A percentile compares a stretch with the other conserved stretches of the same genome.
Conservation (phyloP, 2,888 invertebrate species). For the Chloromyia formosa region DNA sequence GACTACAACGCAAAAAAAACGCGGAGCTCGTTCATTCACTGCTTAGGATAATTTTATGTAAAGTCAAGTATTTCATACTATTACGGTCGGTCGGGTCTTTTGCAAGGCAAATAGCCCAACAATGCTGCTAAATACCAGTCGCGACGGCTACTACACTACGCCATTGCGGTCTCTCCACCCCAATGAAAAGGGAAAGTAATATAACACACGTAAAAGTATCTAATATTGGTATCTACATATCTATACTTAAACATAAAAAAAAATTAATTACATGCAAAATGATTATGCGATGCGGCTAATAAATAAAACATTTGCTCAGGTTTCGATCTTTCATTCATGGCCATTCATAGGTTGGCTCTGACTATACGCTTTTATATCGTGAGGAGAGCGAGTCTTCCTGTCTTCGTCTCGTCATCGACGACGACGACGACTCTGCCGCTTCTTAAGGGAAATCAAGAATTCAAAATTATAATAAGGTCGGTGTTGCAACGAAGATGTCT, state of each 20-base stretch:
- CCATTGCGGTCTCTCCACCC: not conserved
- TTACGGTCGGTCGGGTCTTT: conserved; percentile 28
- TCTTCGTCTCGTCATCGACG: conserved; percentile 45
- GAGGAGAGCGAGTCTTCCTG: conserved; percentile 51
- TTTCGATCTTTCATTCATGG: conserved; percentile 42
- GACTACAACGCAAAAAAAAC: not conserved
- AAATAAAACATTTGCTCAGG: conserved; percentile 52
- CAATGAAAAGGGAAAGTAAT: conserved; percentile 37
- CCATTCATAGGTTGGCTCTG: conserved; percentile 27
- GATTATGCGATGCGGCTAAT: conserved; percentile 56
- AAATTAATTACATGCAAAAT: conserved; percentile 62
- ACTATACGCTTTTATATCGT: conserved; percentile 44
- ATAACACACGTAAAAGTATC: conserved; percentile 6
- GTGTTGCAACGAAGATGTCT: conserved; percentile 48
- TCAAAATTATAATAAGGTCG: conserved; percentile 50
- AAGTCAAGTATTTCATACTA: conserved; percentile 35
- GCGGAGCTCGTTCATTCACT: conserved; percentile 31
- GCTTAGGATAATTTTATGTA: conserved; percentile 44
- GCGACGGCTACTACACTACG: not conserved
- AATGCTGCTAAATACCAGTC: not conserved
- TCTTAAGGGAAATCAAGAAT: conserved; percentile 42
- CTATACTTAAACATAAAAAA: conserved; percentile 45
- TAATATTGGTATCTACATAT: conserved; percentile 36
- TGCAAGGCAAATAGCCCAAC: conserved; percentile 38
- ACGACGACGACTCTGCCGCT: not conserved